A percentile compares a stretch with the other conserved stretches of the same genome.
Evolutionary conservation across 2,113 vertebrate species (phyloP).

Genomic region (Muntiacus muntjak): DNA sequence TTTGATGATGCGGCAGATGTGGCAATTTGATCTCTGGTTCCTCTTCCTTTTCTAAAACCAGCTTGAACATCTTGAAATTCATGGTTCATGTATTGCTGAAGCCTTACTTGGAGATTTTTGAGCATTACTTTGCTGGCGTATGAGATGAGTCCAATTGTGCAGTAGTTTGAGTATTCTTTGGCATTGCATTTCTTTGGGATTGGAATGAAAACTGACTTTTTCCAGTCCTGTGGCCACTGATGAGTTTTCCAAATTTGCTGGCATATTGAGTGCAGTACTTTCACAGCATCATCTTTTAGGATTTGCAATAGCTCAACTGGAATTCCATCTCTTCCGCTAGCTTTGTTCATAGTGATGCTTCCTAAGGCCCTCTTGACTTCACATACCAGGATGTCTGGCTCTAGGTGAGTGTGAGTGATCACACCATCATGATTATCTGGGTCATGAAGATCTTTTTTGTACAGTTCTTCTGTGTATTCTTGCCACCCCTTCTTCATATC

Average conservation of each 20-base stretch:
- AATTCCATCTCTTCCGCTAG: not conserved
- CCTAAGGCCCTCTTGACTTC: not conserved
- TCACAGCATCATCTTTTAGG: not conserved
- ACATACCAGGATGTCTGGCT: not conserved
- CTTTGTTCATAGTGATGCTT: not conserved
- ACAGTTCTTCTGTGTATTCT: not conserved
- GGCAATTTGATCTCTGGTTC: not conserved
- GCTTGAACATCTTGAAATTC: not conserved
- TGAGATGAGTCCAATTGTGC: not conserved
- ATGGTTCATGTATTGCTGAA: not conserved
- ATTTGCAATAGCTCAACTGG: not conserved
- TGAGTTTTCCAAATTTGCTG: not conserved
- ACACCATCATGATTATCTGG: not conserved
- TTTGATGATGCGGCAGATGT: accelerated
- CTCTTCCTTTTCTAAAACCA: not conserved
- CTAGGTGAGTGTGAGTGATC: not conserved
- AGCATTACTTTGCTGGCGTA: not conserved
- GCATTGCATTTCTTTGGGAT: not conserved
- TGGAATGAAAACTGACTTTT: not conserved
- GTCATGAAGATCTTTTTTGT: not conserved
- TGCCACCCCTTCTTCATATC: not conserved
- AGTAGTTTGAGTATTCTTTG: not conserved
- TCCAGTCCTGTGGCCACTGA: not conserved
- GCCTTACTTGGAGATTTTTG: not conserved
- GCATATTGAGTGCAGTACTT: not conserved